Base-by-base conservation (phyloP, 2,888 invertebrate genomes). In the Rhamnusium bicolor region DNA sequence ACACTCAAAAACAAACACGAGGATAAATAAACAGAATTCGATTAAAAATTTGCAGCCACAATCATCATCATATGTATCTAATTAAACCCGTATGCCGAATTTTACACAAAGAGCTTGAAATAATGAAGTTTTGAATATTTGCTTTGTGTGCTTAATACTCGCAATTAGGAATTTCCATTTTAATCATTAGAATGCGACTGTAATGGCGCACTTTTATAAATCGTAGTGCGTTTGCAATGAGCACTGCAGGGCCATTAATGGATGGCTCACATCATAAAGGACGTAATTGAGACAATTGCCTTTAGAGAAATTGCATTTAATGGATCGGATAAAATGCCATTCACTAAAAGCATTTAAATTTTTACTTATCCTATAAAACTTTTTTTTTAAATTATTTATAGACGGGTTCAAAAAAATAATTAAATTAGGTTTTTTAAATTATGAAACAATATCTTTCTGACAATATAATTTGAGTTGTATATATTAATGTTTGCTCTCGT, bases 201-300 rank as follows among this genome's bases (percentile, higher is more conserved):
- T 49, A 16, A 49, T 16, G 32, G 14, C 14, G 27, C 58, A 58
- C 16, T 58, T 58, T 58, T 58, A 58, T 53, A 58, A 54, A 27
- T 27, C 16, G 63, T 16, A 46, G 10, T 70, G 47, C 63, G 63
- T 70, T 19, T 10, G 47, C n/a, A 6, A 12, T 21, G 18, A 40
- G 27, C 47, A 49, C n/a, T 58, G 24, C 46, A 54, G 29, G 47
- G 53, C 62, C 65, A 65, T 65, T 65, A 71, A 62, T 62, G 70
- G 63, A 8, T 70, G 32, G 46, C 18, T 29, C 65, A 65, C 63
- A 58, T 14, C 49, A 71, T 65, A 65, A 71, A 71, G 47, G 12
- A 16, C 65, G 21, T 71, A 65, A 65, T 71, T 71, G 60, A 71
- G 70, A 71, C 60, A 65, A 71, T 65, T 65, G 58, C 49, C 65